Base-by-base conservation (phyloP, 2,797 vertebrate species). In the Scyliorhinus canicula region DNA sequence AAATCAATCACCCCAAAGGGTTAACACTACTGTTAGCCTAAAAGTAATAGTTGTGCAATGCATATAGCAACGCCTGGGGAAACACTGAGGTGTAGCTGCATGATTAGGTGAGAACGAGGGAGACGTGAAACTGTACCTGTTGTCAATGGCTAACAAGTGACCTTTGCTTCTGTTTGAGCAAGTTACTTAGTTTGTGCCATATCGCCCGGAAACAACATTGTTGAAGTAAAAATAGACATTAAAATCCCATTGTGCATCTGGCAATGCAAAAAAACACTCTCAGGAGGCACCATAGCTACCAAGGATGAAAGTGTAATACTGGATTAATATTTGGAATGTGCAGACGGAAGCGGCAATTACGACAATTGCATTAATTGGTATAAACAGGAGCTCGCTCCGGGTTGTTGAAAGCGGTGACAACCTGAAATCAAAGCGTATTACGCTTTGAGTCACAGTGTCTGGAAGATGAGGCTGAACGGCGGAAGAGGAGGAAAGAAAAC, bases 151-250 rank as follows among this genome's bases (percentile, higher is more conserved):
- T 67, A 52, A 94, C 47, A 74, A 94, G 65, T 21, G 93, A 93
- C 65, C 93, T 93, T 93, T 93, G 65, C 67, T 67, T 94, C 47
- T 94, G 47, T 94, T 94, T 94, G 93, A 94, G 28, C 74, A 74
- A 74, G 67, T 94, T 67, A 21, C 26, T 50, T 50, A 71, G 12
- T 94, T 52, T 55, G 28, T 74, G 47, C 28, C 67, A 19, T 44
- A 52, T 94, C 93, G 74, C 67, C 65, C 50, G 28, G 28, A 47
- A 93, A 94, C 63, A 69, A 35, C 47, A 55, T 52, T 47, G 52
- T 94, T 71, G 50, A 69, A 26, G 50, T n/a, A 14, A 74, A 71
- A 91, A 94, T 21, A 74, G 67, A 14, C 47, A 69, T 40, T 35
- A 9, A 35, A 69, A 71, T 44, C 40, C 47, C 44, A 93, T 93